Conservation (phyloP, 1,140 invertebrate genomes). For the Saccostrea echinata region DNA sequence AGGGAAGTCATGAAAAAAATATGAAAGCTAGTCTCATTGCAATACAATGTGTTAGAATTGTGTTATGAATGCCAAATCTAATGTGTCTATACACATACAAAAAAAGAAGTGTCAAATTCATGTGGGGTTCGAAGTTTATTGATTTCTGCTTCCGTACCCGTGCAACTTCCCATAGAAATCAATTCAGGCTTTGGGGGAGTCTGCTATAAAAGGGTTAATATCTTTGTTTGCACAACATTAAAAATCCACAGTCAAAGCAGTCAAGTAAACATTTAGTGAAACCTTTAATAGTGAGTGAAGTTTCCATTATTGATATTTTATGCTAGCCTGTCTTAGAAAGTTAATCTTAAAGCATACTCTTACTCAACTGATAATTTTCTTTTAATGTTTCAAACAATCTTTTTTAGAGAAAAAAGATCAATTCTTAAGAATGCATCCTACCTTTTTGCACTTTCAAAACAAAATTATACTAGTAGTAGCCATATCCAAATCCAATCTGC, state of each 20-base stretch:
- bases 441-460: neutral
- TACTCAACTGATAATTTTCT: too few relatives aligned
- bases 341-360: too few relatives aligned
- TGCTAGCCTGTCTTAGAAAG: neutral
- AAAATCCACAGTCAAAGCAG: slow-evolving; percentile 9
- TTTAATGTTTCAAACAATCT: neutral
- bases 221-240: slow-evolving; percentile 33
- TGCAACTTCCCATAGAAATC: neutral
- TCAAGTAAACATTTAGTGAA: neutral
- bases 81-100: neutral
- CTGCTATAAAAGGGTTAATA: neutral
- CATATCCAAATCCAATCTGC: neutral
- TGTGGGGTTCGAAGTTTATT: neutral
- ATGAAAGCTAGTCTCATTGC: neutral
- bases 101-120: slow-evolving; percentile 21
- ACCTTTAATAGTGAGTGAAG: neutral
- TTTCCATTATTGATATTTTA: neutral
- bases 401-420: neutral
- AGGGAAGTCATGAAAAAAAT: slow-evolving; percentile 5
- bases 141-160: neutral
- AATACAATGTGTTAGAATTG: neutral
- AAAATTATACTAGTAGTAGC: neutral
- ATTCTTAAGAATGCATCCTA: neutral
- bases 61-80: neutral
- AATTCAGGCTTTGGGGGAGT: neutral